Evolutionary conservation across 2,888 invertebrate genomes (phyloP).

Genomic region (Drosophila demipolita): DNA sequence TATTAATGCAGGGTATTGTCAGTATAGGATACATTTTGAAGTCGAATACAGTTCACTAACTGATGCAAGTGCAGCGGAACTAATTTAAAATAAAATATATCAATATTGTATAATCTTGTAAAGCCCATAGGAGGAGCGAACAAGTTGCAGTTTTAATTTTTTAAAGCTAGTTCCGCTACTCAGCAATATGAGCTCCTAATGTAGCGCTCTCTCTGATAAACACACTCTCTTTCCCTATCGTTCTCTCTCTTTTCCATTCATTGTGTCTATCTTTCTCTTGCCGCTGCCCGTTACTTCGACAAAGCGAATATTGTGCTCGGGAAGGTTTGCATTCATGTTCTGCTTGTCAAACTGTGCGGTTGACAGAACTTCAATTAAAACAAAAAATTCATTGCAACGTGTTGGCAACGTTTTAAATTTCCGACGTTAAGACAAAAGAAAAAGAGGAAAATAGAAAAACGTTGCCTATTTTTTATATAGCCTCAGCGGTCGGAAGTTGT

Average conservation of each 20-base stretch:
- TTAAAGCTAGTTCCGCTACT: conserved; percentile 35
- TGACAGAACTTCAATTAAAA: conserved; percentile 68
- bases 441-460: conserved; percentile 17
- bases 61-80: conserved; percentile 54
- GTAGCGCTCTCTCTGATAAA: conserved; percentile 11
- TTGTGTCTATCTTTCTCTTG: conserved; percentile 14
- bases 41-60: conserved; percentile 3
- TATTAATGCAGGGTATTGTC: conserved; percentile 19
- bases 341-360: conserved; percentile 84
- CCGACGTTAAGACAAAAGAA: conserved; percentile 26
- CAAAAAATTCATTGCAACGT: conserved; percentile 37
- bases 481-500: conserved; percentile 55
- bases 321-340: conserved; percentile 85
- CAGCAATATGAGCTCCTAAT: conserved; percentile 1
- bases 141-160: conserved; percentile 49
- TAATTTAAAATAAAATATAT: conserved; percentile 23
- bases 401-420: conserved; percentile 46
- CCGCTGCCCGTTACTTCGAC: conserved; percentile 41
- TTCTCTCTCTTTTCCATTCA: conserved; percentile 13
- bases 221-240: conserved; percentile 2
- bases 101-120: conserved; percentile 31
- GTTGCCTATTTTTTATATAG: conserved; percentile 37
- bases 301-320: conserved; percentile 68
- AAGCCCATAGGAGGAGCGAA: conserved; percentile 36
- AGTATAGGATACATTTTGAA: not conserved